A percentile compares a stretch with the other conserved stretches of the same genome.
phyloP scores from a whole-genome alignment of 2,113 vertebrate genomes.

The Hypocryptadius cinnamomeus region DNA sequence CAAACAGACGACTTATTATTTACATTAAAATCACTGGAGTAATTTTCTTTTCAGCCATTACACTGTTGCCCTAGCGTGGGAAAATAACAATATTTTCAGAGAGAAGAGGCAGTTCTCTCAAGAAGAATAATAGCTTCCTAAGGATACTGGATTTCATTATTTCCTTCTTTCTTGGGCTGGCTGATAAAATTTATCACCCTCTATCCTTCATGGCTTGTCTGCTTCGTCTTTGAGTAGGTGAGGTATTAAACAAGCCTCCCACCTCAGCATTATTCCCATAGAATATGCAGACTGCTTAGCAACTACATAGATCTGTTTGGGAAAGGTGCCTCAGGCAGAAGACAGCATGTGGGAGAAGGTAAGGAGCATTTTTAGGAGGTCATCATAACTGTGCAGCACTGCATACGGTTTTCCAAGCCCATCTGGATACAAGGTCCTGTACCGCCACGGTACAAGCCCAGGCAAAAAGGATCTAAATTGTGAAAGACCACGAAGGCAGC shows the following conservation, averaged over 20 bases:
- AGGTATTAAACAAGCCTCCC: neutral
- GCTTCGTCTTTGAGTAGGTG: neutral
- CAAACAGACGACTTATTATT: neutral
- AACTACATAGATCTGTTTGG: neutral
- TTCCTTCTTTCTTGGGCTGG: neutral
- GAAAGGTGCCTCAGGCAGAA: slow-evolving; percentile 15
- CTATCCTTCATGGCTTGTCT: neutral
- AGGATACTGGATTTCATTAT: neutral
- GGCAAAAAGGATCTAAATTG: neutral
- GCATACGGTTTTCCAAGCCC: neutral
- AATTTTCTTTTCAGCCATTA: neutral
- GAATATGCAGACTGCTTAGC: neutral
- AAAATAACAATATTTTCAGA: neutral
- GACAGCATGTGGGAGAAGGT: neutral
- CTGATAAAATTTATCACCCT: neutral
- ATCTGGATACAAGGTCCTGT: neutral
- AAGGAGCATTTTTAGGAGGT: neutral
- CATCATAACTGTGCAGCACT: neutral
- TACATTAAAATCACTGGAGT: slow-evolving; percentile 1
- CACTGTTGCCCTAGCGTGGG: neutral
- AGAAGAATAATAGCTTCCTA: neutral
- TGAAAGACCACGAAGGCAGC: neutral
- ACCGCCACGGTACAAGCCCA: neutral
- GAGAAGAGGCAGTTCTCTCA: neutral
- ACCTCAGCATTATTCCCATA: slow-evolving; percentile 1